Conservation (phyloP, 2,113 vertebrate species). For the Brachypodius melanocephalos region DNA sequence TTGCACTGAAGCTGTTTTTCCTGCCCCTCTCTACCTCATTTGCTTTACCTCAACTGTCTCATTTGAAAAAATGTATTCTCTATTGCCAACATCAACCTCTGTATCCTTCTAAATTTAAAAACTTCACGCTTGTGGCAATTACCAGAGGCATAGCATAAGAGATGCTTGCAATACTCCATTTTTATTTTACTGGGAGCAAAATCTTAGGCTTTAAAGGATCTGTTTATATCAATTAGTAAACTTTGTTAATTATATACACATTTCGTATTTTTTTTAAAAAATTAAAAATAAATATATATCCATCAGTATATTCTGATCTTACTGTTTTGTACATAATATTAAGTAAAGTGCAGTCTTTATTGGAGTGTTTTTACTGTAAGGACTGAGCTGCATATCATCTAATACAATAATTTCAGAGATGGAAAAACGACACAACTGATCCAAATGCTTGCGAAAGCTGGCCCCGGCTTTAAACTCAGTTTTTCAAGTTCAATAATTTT, state of each 20-base stretch:
- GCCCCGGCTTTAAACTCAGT: neutral
- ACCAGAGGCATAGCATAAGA: neutral
- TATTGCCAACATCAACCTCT: neutral
- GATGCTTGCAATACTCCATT: neutral
- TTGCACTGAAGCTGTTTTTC: neutral
- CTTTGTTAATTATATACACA: neutral
- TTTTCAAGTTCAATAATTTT: neutral
- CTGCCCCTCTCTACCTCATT: neutral
- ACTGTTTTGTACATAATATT: neutral
- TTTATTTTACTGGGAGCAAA: neutral
- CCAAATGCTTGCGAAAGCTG: neutral
- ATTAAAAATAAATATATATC: neutral
- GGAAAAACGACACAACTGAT: neutral
- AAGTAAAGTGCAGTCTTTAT: neutral
- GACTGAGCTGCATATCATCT: neutral
- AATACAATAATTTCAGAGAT: neutral
- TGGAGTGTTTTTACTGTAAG: neutral
- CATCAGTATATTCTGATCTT: neutral
- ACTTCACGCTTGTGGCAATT: neutral
- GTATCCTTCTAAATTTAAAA: neutral
- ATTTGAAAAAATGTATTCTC: neutral
- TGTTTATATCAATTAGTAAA: neutral
- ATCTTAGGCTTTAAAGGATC: neutral
- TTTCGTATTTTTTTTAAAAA: neutral
- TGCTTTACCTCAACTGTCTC: neutral